Evolutionary conservation across 2,888 invertebrate genomes (phyloP).

Genomic region (Diplolepis rosae): DNA sequence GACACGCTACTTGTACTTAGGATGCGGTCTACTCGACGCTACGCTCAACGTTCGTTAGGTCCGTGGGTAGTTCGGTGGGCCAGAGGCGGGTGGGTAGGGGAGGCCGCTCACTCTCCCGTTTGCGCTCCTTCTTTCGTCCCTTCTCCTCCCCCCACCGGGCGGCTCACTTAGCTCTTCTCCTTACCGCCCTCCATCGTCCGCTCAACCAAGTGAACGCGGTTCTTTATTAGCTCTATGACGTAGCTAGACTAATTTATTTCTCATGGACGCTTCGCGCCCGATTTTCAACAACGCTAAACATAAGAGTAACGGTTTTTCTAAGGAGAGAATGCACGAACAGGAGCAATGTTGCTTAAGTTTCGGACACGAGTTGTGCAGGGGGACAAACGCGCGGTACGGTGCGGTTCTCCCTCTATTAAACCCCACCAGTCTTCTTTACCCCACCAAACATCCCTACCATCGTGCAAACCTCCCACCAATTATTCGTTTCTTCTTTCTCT

Average conservation of each 20-base stretch:
- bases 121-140: conserved; percentile 49
- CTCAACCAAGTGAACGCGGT: not conserved
- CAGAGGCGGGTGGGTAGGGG: conserved; percentile 60
- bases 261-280: not conserved
- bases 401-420: conserved; percentile 14
- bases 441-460: conserved; percentile 36
- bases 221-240: too few relatives aligned
- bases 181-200: not conserved
- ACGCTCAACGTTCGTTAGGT: conserved; percentile 72
- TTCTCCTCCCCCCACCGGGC: conserved; percentile 33
- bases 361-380: conserved; percentile 19
- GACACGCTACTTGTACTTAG: conserved; percentile 57
- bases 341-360: not conserved
- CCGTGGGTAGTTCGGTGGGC: conserved; percentile 66
- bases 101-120: conserved; percentile 45
- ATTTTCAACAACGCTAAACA: not conserved
- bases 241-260: not conserved
- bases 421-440: conserved; percentile 31
- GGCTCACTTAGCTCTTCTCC: not conserved
- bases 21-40: conserved; percentile 72
- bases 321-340: not conserved
- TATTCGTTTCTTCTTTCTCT: conserved; percentile 36
- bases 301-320: not conserved
- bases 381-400: conserved; percentile 20
- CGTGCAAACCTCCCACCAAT: conserved; percentile 43